phyloP scores from a whole-genome alignment of 2,113 vertebrate genomes.

The Mustela lutreola region DNA sequence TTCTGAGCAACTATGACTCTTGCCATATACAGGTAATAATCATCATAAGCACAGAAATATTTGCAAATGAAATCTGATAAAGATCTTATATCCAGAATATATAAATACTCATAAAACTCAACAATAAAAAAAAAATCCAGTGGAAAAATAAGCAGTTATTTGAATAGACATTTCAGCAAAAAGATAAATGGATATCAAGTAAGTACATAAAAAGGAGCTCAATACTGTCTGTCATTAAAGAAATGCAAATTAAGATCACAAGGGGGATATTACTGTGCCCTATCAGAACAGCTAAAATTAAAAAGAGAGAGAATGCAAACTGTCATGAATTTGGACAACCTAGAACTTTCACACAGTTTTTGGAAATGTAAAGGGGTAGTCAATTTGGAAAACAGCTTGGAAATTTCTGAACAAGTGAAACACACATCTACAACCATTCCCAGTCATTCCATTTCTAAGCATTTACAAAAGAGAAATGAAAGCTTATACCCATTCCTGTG shows the following conservation, averaged over 20 bases:
- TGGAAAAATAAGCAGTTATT: neutral
- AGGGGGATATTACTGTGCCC: neutral
- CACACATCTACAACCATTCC: neutral
- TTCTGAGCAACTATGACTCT: neutral
- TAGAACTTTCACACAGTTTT: neutral
- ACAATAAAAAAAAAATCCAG: neutral
- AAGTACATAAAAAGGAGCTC: neutral
- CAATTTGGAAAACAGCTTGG: neutral
- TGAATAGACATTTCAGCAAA: neutral
- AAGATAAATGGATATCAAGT: neutral
- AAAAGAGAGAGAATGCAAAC: neutral
- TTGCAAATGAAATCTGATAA: neutral
- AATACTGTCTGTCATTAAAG: neutral
- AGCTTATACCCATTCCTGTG: neutral
- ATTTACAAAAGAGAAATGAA: neutral
- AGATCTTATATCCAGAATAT: neutral
- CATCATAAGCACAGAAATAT: neutral
- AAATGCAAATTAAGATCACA: slow-evolving; percentile 4
- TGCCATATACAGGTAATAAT: neutral
- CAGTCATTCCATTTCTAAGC: neutral
- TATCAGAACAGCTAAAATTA: neutral
- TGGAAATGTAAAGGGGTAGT: neutral
- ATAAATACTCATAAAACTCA: slow-evolving; percentile 21
- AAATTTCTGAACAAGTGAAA: neutral
- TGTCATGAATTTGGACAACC: neutral